Base-by-base conservation (phyloP, 2,113 vertebrate species). In the Pangasianodon hypophthalmus region DNA sequence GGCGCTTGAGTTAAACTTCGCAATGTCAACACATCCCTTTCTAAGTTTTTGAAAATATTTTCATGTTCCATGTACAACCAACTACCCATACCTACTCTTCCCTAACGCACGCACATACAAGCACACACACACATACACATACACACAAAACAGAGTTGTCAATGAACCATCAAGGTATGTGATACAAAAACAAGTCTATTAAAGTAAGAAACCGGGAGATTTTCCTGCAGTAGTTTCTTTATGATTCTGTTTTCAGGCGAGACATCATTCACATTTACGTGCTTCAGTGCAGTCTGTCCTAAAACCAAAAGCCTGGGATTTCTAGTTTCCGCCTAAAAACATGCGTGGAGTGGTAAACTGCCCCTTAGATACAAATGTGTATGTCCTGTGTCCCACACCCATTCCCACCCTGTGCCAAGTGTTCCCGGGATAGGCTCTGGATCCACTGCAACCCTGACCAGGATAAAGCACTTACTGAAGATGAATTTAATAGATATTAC, bases 21-120 rank as follows among this genome's bases (percentile, higher is more conserved):
- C 21, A 85, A 85, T 71, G 88, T 77, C 79, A 87, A 67, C 50
- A 91, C 71, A 81, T 83, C 41, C n/a, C 5, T 75, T 79, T 16
- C 69, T 81, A 41, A 75, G 73, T 73, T 86, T 62, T 37, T 64
- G 48, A 90, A 87, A 77, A 77, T 75, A 73, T 69, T 46, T 73
- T 73, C 52, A 85, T 86, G 86, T n/a, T 32, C 83, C 48, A 13
- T 88, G 56, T 11, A 88, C 71, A 73, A 50, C 50, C 24, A 56
- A 21, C 60, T 67, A 81, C 46, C 60, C 79, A 82, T 67, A 52
- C 52, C 56, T 52, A 56, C 37, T 29, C 52, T n/a, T 50, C 9
- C n/a, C 32, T 32, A n/a, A 85, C 52, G 41, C 41, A 62, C 64
- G 60, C 77, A 48, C 52, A 75, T 52, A 48, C 37, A 32, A 73